These are phyloP conservation scores for Sarcophaga peregrina DNA, from an alignment of 1,140 invertebrate species.

Conservation along the genomic window DNA sequence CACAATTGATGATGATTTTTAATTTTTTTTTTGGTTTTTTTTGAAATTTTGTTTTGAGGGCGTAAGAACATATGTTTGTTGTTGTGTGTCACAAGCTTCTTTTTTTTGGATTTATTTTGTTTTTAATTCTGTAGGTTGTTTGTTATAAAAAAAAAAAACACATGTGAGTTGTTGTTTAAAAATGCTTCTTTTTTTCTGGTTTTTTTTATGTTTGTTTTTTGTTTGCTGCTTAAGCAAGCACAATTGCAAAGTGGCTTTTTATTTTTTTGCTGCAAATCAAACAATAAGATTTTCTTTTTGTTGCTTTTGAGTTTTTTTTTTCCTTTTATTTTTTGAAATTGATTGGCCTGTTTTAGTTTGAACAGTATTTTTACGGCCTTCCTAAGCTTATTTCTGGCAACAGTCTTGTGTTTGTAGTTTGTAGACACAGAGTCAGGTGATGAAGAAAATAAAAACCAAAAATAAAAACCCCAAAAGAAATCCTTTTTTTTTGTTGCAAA, in stretches of 20 bases:
- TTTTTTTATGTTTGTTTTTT: too few relatives aligned
- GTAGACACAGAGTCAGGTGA: conserved; percentile 67
- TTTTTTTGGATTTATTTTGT: conserved; percentile 46
- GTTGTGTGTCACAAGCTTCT: conserved; percentile 44
- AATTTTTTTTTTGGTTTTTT: background rate
- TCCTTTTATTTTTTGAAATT: too few relatives aligned
- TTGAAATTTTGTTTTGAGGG: conserved; percentile 51
- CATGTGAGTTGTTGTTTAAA: background rate
- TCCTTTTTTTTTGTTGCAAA: background rate
- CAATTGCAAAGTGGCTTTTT: background rate
- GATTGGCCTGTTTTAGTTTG: conserved; percentile 28
- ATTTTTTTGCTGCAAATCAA: background rate
- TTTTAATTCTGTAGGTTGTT: conserved; percentile 24
- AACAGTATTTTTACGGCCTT: background rate
- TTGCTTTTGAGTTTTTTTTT: conserved; percentile 8
- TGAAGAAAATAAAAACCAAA: conserved; percentile 59
- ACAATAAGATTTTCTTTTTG: conserved; percentile 25
- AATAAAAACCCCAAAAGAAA: conserved; percentile 30
- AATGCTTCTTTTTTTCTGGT: background rate
- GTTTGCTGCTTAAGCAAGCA: background rate
- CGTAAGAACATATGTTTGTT: conserved; percentile 65
- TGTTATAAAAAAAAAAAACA: conserved; percentile 34
- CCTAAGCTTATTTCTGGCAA: conserved; percentile 45
- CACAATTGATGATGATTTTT: background rate
- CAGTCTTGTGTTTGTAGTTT: too few relatives aligned